Percentiles rank a stretch among this genome's conserved stretches.
phyloP scores from a whole-genome alignment of 1,140 invertebrate species.

The Aporrectodea caliginosa region DNA sequence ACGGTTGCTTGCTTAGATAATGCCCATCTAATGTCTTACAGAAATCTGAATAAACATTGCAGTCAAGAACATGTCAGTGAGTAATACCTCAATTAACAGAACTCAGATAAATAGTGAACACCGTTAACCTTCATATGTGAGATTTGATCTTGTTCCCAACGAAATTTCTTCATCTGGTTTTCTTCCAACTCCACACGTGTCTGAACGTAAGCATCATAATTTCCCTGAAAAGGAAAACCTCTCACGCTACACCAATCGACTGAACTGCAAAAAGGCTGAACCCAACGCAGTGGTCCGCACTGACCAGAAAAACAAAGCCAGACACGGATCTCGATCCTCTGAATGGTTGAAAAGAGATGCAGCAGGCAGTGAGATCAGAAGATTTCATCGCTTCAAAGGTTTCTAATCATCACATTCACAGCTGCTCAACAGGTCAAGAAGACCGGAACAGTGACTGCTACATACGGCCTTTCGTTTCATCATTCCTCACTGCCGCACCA shows the following conservation, averaged over 20 bases:
- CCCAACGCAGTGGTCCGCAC: too few species aligned
- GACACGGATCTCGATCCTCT: too few species aligned
- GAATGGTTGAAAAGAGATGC: too few species aligned
- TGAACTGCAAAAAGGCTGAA: too few species aligned
- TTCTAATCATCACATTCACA: neutral
- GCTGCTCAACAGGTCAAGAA: neutral
- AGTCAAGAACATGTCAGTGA: too few species aligned
- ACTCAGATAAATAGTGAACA: constrained; percentile 29
- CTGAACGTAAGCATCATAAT: constrained; percentile 92
- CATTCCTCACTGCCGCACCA: too few species aligned
- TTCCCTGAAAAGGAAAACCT: constrained; percentile 64
- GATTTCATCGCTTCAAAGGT: neutral
- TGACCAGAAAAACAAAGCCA: too few species aligned
- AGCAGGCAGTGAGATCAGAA: neutral
- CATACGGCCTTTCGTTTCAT: neutral
- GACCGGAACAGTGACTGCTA: neutral
- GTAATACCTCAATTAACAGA: too few species aligned
- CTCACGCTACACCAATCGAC: too few species aligned
- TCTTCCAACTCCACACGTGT: constrained; percentile 91
- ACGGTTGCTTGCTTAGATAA: too few species aligned
- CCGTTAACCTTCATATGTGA: constrained; percentile 96
- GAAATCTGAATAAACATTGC: too few species aligned
- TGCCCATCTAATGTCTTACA: too few species aligned
- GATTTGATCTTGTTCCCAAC: constrained; percentile 99
- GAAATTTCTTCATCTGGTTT: constrained; percentile 98